A percentile compares a stretch with the other conserved stretches of the same genome.
Conservation (phyloP, 2,888 invertebrate genomes). For the Scaptomyza cyrtandrae region DNA sequence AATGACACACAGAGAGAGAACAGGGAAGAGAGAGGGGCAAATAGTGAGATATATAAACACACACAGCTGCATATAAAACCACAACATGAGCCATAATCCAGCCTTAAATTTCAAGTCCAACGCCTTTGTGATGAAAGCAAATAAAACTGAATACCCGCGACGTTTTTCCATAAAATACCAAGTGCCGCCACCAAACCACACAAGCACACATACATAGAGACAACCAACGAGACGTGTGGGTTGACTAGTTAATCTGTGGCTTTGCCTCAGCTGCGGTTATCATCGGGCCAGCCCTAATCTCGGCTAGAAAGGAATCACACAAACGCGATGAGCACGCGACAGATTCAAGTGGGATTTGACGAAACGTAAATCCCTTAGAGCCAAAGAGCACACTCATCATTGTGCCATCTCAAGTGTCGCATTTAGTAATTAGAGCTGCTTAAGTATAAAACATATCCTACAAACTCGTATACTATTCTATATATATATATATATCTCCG, state of each 20-base stretch:
- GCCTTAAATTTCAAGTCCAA: slow-evolving; percentile 45
- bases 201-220: slow-evolving; percentile 6
- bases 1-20: background rate
- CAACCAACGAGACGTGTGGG: slow-evolving; percentile 10
- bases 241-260: slow-evolving; percentile 63
- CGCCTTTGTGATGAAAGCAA: slow-evolving; percentile 56
- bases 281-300: slow-evolving; percentile 62
- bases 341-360: slow-evolving; percentile 51
- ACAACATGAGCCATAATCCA: slow-evolving; percentile 55
- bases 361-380: slow-evolving; percentile 15
- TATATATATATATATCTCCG: background rate
- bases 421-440: slow-evolving; percentile 63
- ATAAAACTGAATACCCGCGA: slow-evolving; percentile 48
- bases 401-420: slow-evolving; percentile 51
- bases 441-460: slow-evolving; percentile 12
- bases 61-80: slow-evolving; percentile 54
- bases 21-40: slow-evolving; percentile 1
- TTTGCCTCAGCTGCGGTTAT: slow-evolving; percentile 57
- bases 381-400: slow-evolving; percentile 16
- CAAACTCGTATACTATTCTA: background rate
- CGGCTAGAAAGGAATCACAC: slow-evolving; percentile 57
- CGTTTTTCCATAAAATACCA: slow-evolving; percentile 58
- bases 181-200: slow-evolving; percentile 49
- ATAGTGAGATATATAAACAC: slow-evolving; percentile 21
- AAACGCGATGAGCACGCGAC: slow-evolving; percentile 66